Percentiles rank a stretch among this genome's conserved stretches.
These are phyloP conservation scores for Mormyrus proboscirostris DNA, from an alignment of 2,797 vertebrate species.

Conservation along the genomic window DNA sequence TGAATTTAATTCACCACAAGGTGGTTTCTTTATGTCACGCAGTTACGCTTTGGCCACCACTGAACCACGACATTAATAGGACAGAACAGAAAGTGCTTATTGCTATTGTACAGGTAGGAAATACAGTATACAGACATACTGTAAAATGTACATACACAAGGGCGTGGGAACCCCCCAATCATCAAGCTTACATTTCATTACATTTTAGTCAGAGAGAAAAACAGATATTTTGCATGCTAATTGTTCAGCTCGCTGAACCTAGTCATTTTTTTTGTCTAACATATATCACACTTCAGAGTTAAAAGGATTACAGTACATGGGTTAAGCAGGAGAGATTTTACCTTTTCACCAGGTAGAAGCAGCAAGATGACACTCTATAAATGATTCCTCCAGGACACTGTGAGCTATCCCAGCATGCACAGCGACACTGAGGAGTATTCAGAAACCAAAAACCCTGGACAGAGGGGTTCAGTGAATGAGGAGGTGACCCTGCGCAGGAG, in stretches of 20 bases:
- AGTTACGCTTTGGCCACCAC: neutral
- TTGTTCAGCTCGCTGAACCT: neutral
- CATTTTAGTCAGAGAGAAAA: neutral
- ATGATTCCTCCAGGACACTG: neutral
- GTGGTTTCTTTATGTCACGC: neutral
- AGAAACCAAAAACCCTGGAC: neutral
- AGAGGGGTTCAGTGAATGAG: neutral
- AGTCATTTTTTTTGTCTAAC: neutral
- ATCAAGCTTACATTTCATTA: neutral
- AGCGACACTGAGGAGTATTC: neutral
- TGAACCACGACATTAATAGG: neutral
- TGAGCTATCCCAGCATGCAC: neutral
- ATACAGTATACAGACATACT: neutral
- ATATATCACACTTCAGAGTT: neutral
- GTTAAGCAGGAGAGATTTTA: neutral
- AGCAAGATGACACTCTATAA: neutral
- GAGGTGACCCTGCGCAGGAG: neutral
- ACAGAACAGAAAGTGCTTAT: neutral
- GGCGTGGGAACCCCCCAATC: neutral
- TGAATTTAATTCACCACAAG: neutral
- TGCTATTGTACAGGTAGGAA: neutral
- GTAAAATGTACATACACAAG: neutral
- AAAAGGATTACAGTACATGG: neutral
- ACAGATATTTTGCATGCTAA: neutral
- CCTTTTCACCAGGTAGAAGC: neutral